Base-by-base conservation (phyloP, 2,888 invertebrate species). In the Drosophila infuscata region DNA sequence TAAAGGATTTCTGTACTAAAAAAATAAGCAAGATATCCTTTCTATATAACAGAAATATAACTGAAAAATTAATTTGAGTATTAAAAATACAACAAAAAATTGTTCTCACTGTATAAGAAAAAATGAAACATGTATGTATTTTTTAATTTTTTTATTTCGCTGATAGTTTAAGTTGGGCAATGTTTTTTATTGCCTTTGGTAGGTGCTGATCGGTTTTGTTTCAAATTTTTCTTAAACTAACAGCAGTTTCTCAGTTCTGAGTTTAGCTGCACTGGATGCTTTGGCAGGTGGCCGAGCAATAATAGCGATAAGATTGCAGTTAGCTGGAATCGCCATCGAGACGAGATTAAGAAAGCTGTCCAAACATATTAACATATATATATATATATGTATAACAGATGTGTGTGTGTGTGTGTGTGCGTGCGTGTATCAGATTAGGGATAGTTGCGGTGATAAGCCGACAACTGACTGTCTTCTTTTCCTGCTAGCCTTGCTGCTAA, bases 221-320 rank as follows among this genome's bases (percentile, higher is more conserved):
- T 7, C 4, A 25, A 46, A 46, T 7, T 46, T 15, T 15, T 46
- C 25, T 7, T 25, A 12, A 46, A 15, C 20, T 46, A 46, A 20
- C 7, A 20, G 3, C 12, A 46, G 46, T 12, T 20, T 20, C 36
- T 36, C 36, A 36, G 15, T 17, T 36, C 17, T 20, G 3, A 46
- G 46, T 20, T 46, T 46, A 46, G 46, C 46, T 46, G 41, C 25
- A 25, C 33, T 58, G 38, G 80, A 81, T 77, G 78, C 77, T 68
- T 69, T 77, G 11, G 73, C 79, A 81, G 81, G 79, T 81, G 79
- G 66, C 77, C 43, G 12, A 29, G 29, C 38, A n/a, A 46, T 15
- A 25, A 15, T 3, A n/a, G 35, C 66, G 79, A 81, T 81, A 77
- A 79, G 78, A 79, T 81, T 69, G 69, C 78, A 77, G 57, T 61